Base-by-base conservation (phyloP, 2,113 vertebrate species). In the Ptyas mucosa region DNA sequence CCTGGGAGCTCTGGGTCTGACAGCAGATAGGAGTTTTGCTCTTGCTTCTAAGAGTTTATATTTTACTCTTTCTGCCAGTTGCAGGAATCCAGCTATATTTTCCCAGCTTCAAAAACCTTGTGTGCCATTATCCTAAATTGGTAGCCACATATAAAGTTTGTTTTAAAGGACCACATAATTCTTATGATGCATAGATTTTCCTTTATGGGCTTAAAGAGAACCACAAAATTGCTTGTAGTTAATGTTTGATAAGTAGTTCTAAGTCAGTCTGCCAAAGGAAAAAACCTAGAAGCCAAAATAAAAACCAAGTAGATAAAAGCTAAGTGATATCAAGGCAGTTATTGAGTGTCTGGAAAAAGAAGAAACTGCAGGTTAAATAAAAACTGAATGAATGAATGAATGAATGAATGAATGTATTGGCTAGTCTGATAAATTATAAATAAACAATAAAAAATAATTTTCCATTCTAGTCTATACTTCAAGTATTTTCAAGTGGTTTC, bases 11-110 rank as follows among this genome's bases (percentile, higher is more conserved):
- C 69, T 81, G 87, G 24, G 23, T 69, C 61, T 89, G 54, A 46
- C 5, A 46, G 69, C 75, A 93, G 64, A 85, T 53, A 51, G 7
- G 46, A 61, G 46, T 18, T 61, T 86, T 89, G 55, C 87, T 89
- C 26, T 75, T n/a, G 7, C 55, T 89, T 9, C n/a, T 85, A 23
- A 29, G 52, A 91, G 51, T 55, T 18, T 6, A 11, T 23, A 12
- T 92, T 52, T 46, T 86, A 53, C 5, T 29, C 39, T 24, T 43
- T 34, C 58, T 88, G 34, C 24, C 75, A 34, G 14, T 43, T 39
- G 92, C 12, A 7, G n/a, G 11, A 0, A 0, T 51, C 69, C 87
- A 69, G 64, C 1, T 18, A 49, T 0, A 0, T 1, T 0, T 87
- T 61, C 2, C 52, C 20, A 75, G 34, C 53, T 86, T 86, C 46